Evolutionary conservation across 2,113 vertebrate genomes (phyloP).

Genomic region (Anas platyrhynchos): DNA sequence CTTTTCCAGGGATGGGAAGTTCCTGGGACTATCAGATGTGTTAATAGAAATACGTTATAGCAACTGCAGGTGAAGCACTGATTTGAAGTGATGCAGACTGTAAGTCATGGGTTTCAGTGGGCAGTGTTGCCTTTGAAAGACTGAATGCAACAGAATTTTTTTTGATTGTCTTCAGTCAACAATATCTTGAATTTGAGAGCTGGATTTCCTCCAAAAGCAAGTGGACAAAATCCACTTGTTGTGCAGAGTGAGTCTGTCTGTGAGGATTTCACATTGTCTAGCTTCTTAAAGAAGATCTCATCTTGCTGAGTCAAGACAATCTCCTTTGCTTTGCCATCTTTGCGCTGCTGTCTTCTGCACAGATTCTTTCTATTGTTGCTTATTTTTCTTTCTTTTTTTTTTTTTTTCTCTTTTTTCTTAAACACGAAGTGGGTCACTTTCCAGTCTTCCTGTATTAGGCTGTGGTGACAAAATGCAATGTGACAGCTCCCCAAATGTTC

Average conservation of each 20-base stretch:
- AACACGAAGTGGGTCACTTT: background rate
- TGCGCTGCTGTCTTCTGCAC: background rate
- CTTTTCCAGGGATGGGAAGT: background rate
- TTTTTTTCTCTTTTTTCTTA: background rate
- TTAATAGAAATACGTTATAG: background rate
- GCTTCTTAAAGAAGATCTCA: background rate
- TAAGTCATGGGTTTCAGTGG: background rate
- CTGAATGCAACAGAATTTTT: background rate
- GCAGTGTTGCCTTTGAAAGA: background rate
- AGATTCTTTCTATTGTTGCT: background rate
- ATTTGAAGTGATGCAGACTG: background rate
- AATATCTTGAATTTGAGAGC: background rate
- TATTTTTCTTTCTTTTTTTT: too few species aligned
- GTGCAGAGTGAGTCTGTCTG: background rate
- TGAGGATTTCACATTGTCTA: background rate
- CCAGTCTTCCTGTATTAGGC: background rate
- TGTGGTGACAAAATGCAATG: background rate
- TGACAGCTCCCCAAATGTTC: constrained; percentile 37
- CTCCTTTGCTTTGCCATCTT: background rate
- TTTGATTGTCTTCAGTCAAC: background rate
- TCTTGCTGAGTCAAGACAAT: background rate
- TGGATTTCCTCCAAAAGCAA: background rate
- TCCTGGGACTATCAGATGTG: background rate
- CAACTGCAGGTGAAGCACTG: background rate
- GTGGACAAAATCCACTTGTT: background rate